These are phyloP conservation scores for Cromileptes altivelis DNA, from an alignment of 2,113 vertebrate species.

Conservation along the genomic window DNA sequence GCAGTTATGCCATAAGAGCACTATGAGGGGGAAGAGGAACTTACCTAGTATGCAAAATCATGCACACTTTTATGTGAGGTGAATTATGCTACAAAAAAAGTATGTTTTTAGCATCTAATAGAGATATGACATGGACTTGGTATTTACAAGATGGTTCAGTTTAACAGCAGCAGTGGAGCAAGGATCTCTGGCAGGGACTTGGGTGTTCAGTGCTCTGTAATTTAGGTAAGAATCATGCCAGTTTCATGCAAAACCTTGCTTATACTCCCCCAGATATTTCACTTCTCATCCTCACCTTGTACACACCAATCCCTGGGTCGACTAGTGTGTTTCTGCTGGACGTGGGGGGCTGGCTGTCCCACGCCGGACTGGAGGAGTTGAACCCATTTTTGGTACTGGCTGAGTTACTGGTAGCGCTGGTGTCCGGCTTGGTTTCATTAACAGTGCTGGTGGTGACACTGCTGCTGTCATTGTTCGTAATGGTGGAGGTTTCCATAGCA, in stretches of 20 bases:
- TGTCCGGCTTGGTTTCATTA: slow-evolving; percentile 68
- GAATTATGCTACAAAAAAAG: background rate
- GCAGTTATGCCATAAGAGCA: no score
- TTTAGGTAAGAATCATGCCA: slow-evolving; percentile 1
- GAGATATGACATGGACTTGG: background rate
- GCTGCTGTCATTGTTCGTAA: slow-evolving; percentile 69
- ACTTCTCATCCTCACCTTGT: slow-evolving; percentile 88
- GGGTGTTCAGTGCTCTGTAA: slow-evolving; percentile 7
- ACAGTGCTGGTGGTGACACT: slow-evolving; percentile 64
- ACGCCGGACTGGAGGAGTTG: slow-evolving; percentile 81
- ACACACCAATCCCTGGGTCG: slow-evolving; percentile 93
- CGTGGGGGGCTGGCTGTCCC: slow-evolving; percentile 89
- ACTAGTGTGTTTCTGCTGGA: slow-evolving; percentile 89
- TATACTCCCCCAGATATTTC: background rate
- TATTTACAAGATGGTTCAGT: background rate
- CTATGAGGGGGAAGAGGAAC: no score
- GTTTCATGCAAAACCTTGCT: slow-evolving; percentile 1
- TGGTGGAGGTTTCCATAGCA: slow-evolving; percentile 65
- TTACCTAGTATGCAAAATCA: background rate
- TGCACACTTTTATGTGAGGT: background rate
- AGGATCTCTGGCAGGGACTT: slow-evolving; percentile 4
- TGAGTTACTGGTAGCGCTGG: slow-evolving; percentile 61
- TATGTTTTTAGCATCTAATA: background rate
- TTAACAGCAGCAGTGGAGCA: slow-evolving; percentile 7
- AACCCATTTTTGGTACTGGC: slow-evolving; percentile 88